Conservation (phyloP, 2,888 invertebrate genomes). For the Melinaea menophilus region DNA sequence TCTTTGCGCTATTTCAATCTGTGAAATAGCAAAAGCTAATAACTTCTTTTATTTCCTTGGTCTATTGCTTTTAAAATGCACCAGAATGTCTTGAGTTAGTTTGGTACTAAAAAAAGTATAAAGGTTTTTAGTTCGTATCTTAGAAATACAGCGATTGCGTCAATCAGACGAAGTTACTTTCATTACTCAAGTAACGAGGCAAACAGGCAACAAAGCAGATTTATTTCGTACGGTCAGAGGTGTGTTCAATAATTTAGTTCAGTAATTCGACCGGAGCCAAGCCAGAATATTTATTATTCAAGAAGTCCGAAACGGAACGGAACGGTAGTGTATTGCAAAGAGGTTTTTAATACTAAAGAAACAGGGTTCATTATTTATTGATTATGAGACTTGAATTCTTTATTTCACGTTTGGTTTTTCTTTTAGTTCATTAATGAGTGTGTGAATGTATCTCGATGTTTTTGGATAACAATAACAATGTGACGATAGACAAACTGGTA, state of each 20-base stretch:
- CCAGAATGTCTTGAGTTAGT: not conserved
- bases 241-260: slow-evolving; percentile 67
- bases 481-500: too few relatives aligned
- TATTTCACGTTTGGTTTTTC: slow-evolving; percentile 28
- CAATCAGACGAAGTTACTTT: slow-evolving; percentile 16
- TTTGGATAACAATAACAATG: slow-evolving; percentile 7
- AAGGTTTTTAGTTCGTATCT: not conserved
- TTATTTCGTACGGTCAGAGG: slow-evolving; percentile 54
- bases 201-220: slow-evolving; percentile 47
- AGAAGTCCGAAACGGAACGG: slow-evolving; percentile 44
- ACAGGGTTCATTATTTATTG: slow-evolving; percentile 20
- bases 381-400: slow-evolving; percentile 14
- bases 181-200: slow-evolving; percentile 21
- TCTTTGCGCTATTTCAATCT: too few relatives aligned
- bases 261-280: slow-evolving; percentile 58
- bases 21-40: too few relatives aligned
- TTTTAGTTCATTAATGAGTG: slow-evolving; percentile 28
- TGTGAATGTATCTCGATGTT: slow-evolving; percentile 21
- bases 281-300: slow-evolving; percentile 66
- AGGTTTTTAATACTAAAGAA: slow-evolving; percentile 19
- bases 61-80: not conserved
- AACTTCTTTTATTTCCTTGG: too few relatives aligned
- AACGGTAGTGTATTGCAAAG: slow-evolving; percentile 43
- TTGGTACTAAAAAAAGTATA: not conserved
- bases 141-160: slow-evolving; percentile 2